Evolutionary conservation across 2,113 vertebrate species (phyloP).

Genomic region (Paratilapia polleni): DNA sequence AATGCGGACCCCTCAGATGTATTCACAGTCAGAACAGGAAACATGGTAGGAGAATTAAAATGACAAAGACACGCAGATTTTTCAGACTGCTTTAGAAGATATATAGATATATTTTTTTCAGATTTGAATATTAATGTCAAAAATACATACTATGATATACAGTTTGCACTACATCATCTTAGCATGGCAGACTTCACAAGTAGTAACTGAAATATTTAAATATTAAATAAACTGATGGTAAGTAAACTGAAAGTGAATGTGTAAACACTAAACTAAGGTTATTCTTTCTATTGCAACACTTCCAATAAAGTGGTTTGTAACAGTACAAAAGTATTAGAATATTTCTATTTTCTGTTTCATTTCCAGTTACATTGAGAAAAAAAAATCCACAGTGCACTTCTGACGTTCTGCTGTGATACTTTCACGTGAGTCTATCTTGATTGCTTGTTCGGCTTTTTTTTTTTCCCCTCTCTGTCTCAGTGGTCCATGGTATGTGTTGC

Average conservation of each 20-base stretch:
- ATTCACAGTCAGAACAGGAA: background rate
- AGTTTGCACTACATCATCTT: constrained; percentile 98
- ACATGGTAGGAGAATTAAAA: background rate
- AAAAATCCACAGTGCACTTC: constrained; percentile 86
- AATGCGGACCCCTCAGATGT: background rate
- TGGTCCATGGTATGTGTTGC: constrained; percentile 67
- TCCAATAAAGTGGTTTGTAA: constrained; percentile 96
- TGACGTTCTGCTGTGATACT: constrained; percentile 74
- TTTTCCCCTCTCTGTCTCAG: constrained; percentile 1
- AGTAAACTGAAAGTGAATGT: constrained; percentile 88
- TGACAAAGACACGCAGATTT: constrained; percentile 56
- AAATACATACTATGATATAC: constrained; percentile 99
- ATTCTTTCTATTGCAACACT: constrained; percentile 95
- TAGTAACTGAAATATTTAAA: constrained; percentile 99
- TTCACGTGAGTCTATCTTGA: constrained; percentile 58
- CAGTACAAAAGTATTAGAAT: constrained; percentile 92
- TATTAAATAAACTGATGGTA: constrained; percentile 97
- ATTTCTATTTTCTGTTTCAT: constrained; percentile 81
- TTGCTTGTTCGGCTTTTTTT: constrained; percentile 58
- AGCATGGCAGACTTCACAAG: constrained; percentile 93
- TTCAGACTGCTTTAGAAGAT: constrained; percentile 82
- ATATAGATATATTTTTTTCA: constrained; percentile 90
- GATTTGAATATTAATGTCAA: constrained; percentile 98
- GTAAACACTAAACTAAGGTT: constrained; percentile 98
- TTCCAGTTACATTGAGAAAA: constrained; percentile 91